Evolutionary conservation across 2,797 vertebrate species (phyloP), one percentile per base, ranked within the genome.

Genomic region (Tangara arthus): DNA sequence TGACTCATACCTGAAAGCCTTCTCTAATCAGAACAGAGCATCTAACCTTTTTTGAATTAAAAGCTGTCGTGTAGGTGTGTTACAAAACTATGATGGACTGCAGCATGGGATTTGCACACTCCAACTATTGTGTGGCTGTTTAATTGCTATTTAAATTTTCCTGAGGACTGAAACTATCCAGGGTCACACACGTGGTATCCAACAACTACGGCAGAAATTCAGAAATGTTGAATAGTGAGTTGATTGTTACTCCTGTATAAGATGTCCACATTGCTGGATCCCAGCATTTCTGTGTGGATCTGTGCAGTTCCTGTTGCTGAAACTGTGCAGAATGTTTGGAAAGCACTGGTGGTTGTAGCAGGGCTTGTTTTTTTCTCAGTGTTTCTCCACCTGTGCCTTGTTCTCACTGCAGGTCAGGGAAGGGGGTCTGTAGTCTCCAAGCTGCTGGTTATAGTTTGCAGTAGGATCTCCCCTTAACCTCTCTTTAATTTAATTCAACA

Each of bases 1-100:
- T 89, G 92, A 92, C 47, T 95, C 92, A 92, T 41, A 84, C n/a
- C 78, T 84, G 81, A 82, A 71, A 87, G 39, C 59, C 9, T 83
- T 69, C 53, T 50, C 35, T 78, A 92, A 87, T 88, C 90, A 82
- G 65, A 75, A 52, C 22, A 46, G 82, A 30, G 1, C 5, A 89
- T 81, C 93, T 88, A 16, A 39, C 72, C 69, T 59, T 65, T 89
- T 76, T 52, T 42, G 11, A 79, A 52, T 79, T 73, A 69, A 73
- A 72, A 82, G 44, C 78, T 82, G 66, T 87, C 0, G 0, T 82
- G 77, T 88, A 90, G 72, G 77, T 88, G 85, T 64, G 46, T 84
- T 69, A 63, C 26, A 46, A 5, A 79, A 84, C n/a, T 28, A 6
- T 3, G 55, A 47, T 32, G 52, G 89, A 41, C 91, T 79, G 66